Base-by-base conservation (phyloP, 1,140 invertebrate species). In the Eumaeus atala region DNA sequence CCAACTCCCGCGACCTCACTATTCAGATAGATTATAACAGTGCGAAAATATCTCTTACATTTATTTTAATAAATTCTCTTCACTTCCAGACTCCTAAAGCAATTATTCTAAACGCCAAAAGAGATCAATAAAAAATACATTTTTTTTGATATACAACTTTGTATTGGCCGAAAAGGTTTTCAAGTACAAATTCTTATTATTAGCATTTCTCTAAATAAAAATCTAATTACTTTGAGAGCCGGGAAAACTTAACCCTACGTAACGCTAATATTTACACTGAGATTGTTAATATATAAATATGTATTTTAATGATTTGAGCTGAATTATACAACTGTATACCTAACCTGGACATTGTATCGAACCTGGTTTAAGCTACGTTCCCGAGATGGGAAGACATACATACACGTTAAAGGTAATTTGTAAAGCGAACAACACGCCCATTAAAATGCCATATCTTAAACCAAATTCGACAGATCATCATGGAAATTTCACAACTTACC, bases 101-200 rank as follows among this genome's bases (percentile, higher is more conserved):
- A 86, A 84, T 86, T 77, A 74, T 67, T 52, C 70, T 86, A 74
- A 74, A 52, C 51, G 34, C 76, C 76, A 68, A 86, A n/a, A 83
- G 83, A 86, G 83, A 86, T 86, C 83, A 86, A 80, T 86, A 77
- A 72, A 77, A 84, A 84, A 84, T 84, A 83, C 76, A 83, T 81
- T 40, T 12, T 44, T 80, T 86, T 84, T 80, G 71, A 72, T 73
- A 76, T 77, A 79, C 69, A 82, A 63, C 73, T 80, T 79, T 77
- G 69, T 78, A 76, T 84, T 82, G 77, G 78, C 80, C 83, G 73
- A 84, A 81, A 79, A 64, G 68, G 49, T 77, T 58, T 12, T 71
- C 62, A 62, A 73, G 59, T 78, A 79, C 74, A 77, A 75, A 82
- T 75, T 72, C 74, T 63, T 75, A 77, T 66, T 67, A 73, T 75